Percentiles rank a stretch among this genome's conserved stretches.
Conservation (phyloP, 2,888 invertebrate genomes). For the Nasonia oneida region DNA sequence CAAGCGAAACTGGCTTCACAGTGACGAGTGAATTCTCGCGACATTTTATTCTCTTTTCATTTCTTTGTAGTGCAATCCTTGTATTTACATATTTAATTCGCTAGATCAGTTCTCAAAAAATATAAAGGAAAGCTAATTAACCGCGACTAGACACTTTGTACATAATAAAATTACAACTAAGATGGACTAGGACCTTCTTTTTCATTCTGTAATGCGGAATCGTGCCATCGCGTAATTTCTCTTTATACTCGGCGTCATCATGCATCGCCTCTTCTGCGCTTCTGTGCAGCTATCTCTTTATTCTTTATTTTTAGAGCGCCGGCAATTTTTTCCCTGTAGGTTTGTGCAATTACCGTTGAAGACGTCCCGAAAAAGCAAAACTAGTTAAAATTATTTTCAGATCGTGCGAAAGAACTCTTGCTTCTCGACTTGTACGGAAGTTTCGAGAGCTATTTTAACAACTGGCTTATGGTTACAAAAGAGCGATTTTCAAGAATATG, state of each 20-base stretch:
- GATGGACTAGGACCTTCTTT: conserved; percentile 52
- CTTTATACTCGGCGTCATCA: conserved; percentile 53
- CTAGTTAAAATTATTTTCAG: conserved; percentile 30
- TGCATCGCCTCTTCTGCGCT: conserved; percentile 44
- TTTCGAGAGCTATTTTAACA: conserved; percentile 58
- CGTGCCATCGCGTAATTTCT: conserved; percentile 63
- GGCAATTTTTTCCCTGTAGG: conserved; percentile 61
- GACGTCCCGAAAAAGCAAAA: conserved; percentile 47
- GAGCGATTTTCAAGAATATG: neutral
- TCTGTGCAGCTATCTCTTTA: conserved; percentile 19
- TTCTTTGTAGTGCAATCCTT: conserved; percentile 52
- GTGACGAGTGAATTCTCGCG: conserved; percentile 31
- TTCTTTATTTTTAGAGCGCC: conserved; percentile 54
- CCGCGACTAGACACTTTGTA: conserved; percentile 61
- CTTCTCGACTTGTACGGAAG: conserved; percentile 29
- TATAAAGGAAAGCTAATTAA: conserved; percentile 40
- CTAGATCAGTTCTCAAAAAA: conserved; percentile 38
- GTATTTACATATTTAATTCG: conserved; percentile 46
- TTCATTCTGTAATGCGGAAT: conserved; percentile 59
- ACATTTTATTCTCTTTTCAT: conserved; percentile 33
- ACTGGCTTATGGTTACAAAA: conserved; percentile 12
- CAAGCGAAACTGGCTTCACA: conserved; percentile 27
- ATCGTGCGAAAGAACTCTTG: neutral
- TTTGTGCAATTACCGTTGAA: conserved; percentile 67
- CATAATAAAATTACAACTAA: conserved; percentile 60